Conservation (phyloP, 2,888 invertebrate species). For the Balanococcus diminutus region DNA sequence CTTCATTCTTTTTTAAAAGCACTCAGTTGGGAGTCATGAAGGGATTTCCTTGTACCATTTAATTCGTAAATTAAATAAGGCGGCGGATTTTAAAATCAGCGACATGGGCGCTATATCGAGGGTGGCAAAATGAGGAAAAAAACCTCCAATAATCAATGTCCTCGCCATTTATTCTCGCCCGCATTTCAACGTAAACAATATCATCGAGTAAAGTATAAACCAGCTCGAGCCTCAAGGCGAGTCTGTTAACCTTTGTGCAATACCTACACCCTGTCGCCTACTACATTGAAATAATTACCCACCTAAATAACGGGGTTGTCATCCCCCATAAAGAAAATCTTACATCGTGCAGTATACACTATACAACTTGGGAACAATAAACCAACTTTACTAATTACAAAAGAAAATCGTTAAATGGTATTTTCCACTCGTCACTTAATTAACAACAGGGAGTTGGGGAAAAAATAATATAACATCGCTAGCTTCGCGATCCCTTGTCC, state of each 20-base stretch:
- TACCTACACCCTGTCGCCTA: background rate
- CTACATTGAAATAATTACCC: background rate
- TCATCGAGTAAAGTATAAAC: background rate
- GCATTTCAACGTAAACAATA: background rate
- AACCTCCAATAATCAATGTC: background rate
- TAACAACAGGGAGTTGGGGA: background rate
- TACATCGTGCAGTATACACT: too few relatives aligned
- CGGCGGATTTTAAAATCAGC: background rate
- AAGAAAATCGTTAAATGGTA: background rate
- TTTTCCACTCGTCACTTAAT: background rate
- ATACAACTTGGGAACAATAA: background rate
- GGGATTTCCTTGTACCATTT: conserved; percentile 11
- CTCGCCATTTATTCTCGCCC: background rate
- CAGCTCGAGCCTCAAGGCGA: background rate
- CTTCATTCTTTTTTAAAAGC: background rate
- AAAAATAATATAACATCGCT: background rate
- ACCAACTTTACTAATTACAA: background rate
- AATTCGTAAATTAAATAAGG: background rate
- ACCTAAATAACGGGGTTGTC: too few relatives aligned
- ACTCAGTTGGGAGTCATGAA: background rate
- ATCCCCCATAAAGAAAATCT: too few relatives aligned
- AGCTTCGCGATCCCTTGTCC: background rate
- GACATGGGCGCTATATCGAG: background rate
- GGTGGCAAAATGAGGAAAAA: background rate
- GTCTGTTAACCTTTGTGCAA: background rate